These are phyloP conservation scores for Cotesia vestalis DNA, from an alignment of 1,140 invertebrate species.

Conservation along the genomic window DNA sequence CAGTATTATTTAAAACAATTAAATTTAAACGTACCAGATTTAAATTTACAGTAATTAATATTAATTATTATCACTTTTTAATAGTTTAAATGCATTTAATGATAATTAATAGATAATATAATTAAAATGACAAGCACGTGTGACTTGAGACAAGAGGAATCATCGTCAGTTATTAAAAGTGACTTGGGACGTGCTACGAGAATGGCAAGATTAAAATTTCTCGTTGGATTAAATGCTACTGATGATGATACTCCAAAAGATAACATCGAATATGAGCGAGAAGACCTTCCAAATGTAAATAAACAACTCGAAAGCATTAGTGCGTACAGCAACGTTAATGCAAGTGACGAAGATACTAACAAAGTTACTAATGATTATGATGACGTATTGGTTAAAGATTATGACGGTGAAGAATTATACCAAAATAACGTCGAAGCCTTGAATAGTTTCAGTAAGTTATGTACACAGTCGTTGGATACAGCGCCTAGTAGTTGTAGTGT, in stretches of 20 bases:
- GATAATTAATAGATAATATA: too few species aligned
- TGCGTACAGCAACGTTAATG: too few species aligned
- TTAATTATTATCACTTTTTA: background rate
- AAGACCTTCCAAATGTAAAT: background rate
- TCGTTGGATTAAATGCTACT: constrained; percentile 15
- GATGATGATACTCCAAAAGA: background rate
- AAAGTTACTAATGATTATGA: background rate
- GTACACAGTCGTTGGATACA: constrained; percentile 30
- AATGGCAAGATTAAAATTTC: constrained; percentile 12
- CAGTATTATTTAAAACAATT: too few species aligned
- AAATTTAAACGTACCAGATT: background rate
- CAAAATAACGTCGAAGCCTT: constrained; percentile 43
- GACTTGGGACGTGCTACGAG: background rate
- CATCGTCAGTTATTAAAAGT: background rate
- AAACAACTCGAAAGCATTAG: background rate
- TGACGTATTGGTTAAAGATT: background rate
- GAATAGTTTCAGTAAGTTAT: constrained; percentile 37
- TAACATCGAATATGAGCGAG: background rate
- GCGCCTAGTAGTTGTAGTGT: background rate
- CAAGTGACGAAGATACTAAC: background rate
- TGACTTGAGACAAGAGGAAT: background rate
- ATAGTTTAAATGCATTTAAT: too few species aligned
- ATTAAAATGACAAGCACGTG: too few species aligned
- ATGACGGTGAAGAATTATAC: constrained; percentile 41
- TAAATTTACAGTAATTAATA: constrained; percentile 13